Percentiles rank a stretch among this genome's conserved stretches.
Conservation (phyloP, 1,140 invertebrate genomes). For the Agrypnia vestita region DNA sequence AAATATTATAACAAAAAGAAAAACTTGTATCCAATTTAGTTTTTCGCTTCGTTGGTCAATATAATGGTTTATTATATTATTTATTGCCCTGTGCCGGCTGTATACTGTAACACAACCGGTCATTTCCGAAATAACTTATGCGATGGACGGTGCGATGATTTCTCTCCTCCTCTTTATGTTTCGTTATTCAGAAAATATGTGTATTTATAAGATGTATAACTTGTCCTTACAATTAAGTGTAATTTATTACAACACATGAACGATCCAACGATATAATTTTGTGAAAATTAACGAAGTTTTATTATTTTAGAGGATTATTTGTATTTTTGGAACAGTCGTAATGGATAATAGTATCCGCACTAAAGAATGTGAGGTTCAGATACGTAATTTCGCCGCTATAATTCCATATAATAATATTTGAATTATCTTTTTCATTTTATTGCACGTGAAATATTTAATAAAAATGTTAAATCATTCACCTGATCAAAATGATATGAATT, state of each 20-base stretch:
- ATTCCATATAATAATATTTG: too few relatives aligned
- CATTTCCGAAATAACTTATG: conserved; percentile 53
- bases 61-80: conserved; percentile 57
- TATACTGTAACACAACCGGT: conserved; percentile 51
- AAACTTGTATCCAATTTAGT: conserved; percentile 54
- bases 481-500: too few relatives aligned
- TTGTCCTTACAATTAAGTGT: conserved; percentile 15
- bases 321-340: too few relatives aligned
- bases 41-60: conserved; percentile 58
- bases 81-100: conserved; percentile 51
- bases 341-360: too few relatives aligned
- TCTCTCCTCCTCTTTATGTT: conserved; percentile 45
- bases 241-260: conserved; percentile 29
- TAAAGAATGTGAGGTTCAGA: too few relatives aligned
- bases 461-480: too few relatives aligned
- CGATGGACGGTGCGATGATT: conserved; percentile 47
- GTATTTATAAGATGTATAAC: conserved; percentile 25
- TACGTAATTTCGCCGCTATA: too few relatives aligned
- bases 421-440: too few relatives aligned
- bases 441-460: too few relatives aligned
- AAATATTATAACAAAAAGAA: conserved; percentile 47
- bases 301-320: too few relatives aligned
- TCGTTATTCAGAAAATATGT: conserved; percentile 44
- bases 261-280: neutral
- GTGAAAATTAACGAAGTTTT: too few relatives aligned